Evolutionary conservation across 1,140 invertebrate genomes (phyloP), one percentile per base, ranked within the genome.

Genomic region (Holotrichia oblita): DNA sequence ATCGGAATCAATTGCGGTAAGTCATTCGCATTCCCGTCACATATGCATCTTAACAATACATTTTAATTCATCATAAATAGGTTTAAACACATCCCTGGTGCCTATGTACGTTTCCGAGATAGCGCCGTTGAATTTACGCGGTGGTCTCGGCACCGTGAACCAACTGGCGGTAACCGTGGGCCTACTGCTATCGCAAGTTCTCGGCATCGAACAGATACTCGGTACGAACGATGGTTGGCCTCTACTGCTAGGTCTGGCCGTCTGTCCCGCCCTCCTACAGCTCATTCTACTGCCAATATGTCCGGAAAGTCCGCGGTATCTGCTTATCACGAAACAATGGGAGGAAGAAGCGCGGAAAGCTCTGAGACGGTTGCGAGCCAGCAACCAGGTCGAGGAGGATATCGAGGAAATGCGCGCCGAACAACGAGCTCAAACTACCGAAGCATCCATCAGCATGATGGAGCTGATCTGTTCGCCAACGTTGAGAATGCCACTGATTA

Each of bases 91-190:
- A 86, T 97, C 95, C 83, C 90, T 98, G 88, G 96, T 97, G 89
- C 97, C 97, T 90, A 97, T 98, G 95, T 98, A 98, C 92, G 96
- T 99, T 92, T 97, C 96, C 85, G 97, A 99, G 90, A 98, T 98
- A 88, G 95, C 97, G 82, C 97, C 97, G 82, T 90, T 98, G 84
- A 97, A 96, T 90, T 90, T 98, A 80, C 92, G 97, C 85, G 97
- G 97, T 83, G 95, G 95, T 83, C 90, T 97, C 85, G 95, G 96
- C 85, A 98, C 96, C 81, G 95, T 98, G 84, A 98, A 98, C 90
- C 97, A 98, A 90, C 91, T 98, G 85, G 96, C 96, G 84, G 97
- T 98, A 84, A 97, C 96, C 77, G 92, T 97, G 83, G 96, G 96
- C 82, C 90, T 97, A 80, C 89, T 97, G 78, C 89, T 97, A 78